Percentiles rank a stretch among this genome's conserved stretches.
phyloP scores from a whole-genome alignment of 2,888 invertebrate genomes.

The Pelosia muscerda region DNA sequence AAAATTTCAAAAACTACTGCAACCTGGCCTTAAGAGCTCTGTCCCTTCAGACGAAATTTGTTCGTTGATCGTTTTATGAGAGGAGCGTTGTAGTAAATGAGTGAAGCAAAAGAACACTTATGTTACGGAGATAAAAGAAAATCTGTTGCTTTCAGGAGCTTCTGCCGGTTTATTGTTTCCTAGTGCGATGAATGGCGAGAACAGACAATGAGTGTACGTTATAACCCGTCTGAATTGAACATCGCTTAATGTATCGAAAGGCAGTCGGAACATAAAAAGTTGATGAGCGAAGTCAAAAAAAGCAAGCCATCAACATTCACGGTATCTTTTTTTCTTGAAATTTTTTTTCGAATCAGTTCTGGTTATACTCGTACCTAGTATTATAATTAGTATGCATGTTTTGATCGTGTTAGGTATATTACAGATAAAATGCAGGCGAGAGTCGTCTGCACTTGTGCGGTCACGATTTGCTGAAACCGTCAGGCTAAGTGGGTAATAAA shows the following conservation, averaged over 20 bases:
- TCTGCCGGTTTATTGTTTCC: background rate
- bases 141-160: background rate
- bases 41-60: background rate
- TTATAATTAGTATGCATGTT: too few species aligned
- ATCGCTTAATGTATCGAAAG: background rate
- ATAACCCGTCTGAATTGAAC: background rate
- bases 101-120: conserved; percentile 3
- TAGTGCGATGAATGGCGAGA: conserved; percentile 1
- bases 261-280: background rate
- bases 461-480: too few species aligned
- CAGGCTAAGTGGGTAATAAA: too few species aligned
- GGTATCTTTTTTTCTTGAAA: too few species aligned
- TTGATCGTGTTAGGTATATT: too few species aligned
- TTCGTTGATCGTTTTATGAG: background rate
- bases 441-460: too few species aligned
- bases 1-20: too few species aligned
- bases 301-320: background rate
- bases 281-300: background rate
- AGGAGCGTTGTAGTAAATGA: background rate
- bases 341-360: too few species aligned
- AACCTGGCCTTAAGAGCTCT: background rate
- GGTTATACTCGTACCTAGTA: too few species aligned
- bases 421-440: too few species aligned
- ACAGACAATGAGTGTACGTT: background rate
- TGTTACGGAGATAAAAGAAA: background rate